Evolutionary conservation across 2,888 invertebrate genomes (phyloP).

Genomic region (Oeneis ivallda): DNA sequence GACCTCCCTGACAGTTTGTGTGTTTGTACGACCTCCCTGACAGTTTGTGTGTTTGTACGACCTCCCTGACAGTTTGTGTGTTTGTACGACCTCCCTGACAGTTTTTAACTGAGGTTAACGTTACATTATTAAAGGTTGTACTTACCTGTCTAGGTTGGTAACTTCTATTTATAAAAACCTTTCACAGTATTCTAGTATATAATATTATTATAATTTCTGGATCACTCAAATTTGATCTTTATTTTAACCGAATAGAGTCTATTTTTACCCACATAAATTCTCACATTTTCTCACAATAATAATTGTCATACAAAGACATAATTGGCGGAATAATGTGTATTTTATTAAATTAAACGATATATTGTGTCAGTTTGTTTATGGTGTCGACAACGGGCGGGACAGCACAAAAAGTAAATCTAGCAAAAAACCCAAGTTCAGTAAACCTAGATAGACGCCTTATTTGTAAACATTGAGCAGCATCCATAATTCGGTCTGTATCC

Average conservation of each 20-base stretch:
- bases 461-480: slow-evolving; percentile 67
- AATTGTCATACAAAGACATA: slow-evolving; percentile 2
- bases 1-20: too few species aligned
- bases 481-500: slow-evolving; percentile 38
- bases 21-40: too few species aligned
- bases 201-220: too few species aligned
- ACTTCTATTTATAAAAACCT: background rate
- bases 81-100: too few species aligned
- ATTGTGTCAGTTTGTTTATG: slow-evolving; percentile 31
- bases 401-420: slow-evolving; percentile 38
- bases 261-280: background rate
- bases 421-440: slow-evolving; percentile 53
- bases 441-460: slow-evolving; percentile 59
- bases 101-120: too few species aligned
- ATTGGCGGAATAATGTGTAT: slow-evolving; percentile 29
- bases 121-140: too few species aligned
- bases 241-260: background rate
- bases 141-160: background rate
- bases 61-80: too few species aligned
- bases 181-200: background rate
- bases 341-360: slow-evolving; percentile 38
- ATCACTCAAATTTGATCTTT: background rate
- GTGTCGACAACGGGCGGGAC: slow-evolving; percentile 29
- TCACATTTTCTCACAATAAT: background rate
- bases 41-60: too few species aligned